Evolutionary conservation across 2,888 invertebrate genomes (phyloP), one percentile per base, ranked within the genome.

Genomic region (Euzophera pinguis): DNA sequence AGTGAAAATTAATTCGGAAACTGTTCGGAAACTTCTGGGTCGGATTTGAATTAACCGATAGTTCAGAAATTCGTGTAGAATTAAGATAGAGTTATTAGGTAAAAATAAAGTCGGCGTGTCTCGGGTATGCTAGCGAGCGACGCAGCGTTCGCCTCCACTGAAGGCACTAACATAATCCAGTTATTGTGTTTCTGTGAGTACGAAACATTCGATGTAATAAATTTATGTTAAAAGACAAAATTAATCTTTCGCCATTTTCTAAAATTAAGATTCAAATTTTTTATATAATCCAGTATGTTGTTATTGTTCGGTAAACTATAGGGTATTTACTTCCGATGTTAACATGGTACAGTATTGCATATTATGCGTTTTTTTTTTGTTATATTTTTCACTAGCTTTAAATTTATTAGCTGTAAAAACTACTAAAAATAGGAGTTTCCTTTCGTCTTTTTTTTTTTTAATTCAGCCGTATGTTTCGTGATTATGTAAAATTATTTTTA

Each of bases 401-500:
- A 75, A 75, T 74, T 75, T 76, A 73, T 75, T 81, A 82, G 73
- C 62, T 72, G 65, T 84, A 78, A 77, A 74, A 71, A 69, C 66
- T 75, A 73, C 73, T 74, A 68, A 80, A 22, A 64, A 72, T 78
- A 81, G 76, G 71, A 69, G 63, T 71, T 78, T 22, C 2, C 22
- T 22, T 75, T 74, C 65, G 62, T 72, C 56, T 71, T 77, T 78
- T 68, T 77, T 78, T 68, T 77, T 75, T 78, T 75, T 68, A 72
- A 74, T 66, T 65, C 56, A 57, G 67, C 59, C 56, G 62, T 67
- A 70, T 79, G 78, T 81, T 83, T 82, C 76, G 73, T 81, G 75
- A 80, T 84, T 82, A 79, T 82, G 81, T 88, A 73, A 79, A 84
- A 78, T 82, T 80, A 82, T 80, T 84, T 84, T 82, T 76, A 67